phyloP scores from a whole-genome alignment of 2,113 vertebrate species.

The Scartelaos histophorus region DNA sequence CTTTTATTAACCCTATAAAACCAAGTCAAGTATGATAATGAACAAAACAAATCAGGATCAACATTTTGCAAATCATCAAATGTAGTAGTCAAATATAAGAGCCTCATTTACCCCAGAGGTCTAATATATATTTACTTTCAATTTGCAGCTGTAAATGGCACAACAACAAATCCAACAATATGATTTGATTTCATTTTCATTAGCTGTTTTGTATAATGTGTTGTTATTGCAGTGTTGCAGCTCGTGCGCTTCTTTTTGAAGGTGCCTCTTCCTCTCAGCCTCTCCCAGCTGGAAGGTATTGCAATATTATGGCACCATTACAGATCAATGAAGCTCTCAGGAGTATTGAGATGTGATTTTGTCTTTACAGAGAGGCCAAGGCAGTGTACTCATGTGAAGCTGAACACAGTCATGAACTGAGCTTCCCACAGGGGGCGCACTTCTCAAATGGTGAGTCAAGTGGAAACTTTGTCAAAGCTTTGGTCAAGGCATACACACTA shows the following conservation, averaged over 20 bases:
- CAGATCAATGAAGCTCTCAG: background rate
- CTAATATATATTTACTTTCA: too few relatives aligned
- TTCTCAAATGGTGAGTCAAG: conserved; percentile 88
- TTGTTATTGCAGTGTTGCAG: conserved; percentile 83
- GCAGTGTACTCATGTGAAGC: conserved; percentile 97
- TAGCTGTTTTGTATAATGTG: background rate
- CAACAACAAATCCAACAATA: background rate
- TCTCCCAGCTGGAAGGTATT: conserved; percentile 79
- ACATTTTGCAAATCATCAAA: background rate
- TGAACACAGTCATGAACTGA: conserved; percentile 95
- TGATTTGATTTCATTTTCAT: background rate
- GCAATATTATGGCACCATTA: background rate
- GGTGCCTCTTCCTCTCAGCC: conserved; percentile 76
- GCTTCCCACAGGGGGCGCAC: conserved; percentile 93
- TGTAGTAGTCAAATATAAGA: background rate
- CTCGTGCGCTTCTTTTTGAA: conserved; percentile 88
- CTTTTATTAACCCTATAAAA: background rate
- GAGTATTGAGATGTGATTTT: background rate
- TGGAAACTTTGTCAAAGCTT: background rate
- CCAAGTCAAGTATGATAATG: background rate
- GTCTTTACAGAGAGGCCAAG: conserved; percentile 87
- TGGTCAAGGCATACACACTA: background rate
- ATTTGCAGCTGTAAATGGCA: background rate
- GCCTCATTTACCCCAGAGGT: background rate
- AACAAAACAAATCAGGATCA: background rate